Base-by-base conservation (phyloP, 2,797 vertebrate genomes). In the Neopelma chrysocephalum region DNA sequence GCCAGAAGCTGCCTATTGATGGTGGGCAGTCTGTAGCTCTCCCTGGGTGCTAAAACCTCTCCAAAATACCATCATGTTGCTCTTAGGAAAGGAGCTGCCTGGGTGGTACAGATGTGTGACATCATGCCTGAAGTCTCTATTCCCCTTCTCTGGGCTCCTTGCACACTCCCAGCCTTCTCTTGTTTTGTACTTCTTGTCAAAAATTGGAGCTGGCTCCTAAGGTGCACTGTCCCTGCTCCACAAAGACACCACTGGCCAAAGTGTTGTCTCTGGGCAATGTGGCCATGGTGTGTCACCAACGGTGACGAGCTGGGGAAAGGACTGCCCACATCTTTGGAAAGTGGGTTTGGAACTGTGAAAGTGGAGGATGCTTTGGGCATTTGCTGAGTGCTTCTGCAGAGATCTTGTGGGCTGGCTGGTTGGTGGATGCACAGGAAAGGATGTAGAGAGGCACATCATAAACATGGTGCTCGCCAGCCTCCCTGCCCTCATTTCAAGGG, bases 371-470 rank as follows among this genome's bases (percentile, higher is more conserved):
- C 14, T 77, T 78, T 66, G 56, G 53, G 20, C 6, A 4, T 47
- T 62, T 71, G 9, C 61, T 4, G 10, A 56, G 42, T 43, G 53
- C 50, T 84, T 25, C 71, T 57, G 57, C 34, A 38, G 25, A n/a
- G n/a, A 68, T 64, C 20, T 22, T 3, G 2, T 56, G 48, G 57
- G 56, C 78, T 90, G 75, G 12, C 38, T 76, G 15, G 18, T 45
- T 0, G 5, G 66, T 0, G 0, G 58, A 27, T 79, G 38, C 31
- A 23, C 0, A 1, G 64, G 36, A 80, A 32, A 80, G 50, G 77
- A 58, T 29, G 18, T 10, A 56, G 75, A 75, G 14, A 2, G 8
- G 40, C 47, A 43, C 0, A 1, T 42, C 48, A 77, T 38, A 76
- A 81, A 51, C 15, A 8, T 0, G 11, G 75, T 10, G 6, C 76